Evolutionary conservation across 2,888 invertebrate genomes (phyloP), one percentile per base, ranked within the genome.

Genomic region (Philaethria dido): DNA sequence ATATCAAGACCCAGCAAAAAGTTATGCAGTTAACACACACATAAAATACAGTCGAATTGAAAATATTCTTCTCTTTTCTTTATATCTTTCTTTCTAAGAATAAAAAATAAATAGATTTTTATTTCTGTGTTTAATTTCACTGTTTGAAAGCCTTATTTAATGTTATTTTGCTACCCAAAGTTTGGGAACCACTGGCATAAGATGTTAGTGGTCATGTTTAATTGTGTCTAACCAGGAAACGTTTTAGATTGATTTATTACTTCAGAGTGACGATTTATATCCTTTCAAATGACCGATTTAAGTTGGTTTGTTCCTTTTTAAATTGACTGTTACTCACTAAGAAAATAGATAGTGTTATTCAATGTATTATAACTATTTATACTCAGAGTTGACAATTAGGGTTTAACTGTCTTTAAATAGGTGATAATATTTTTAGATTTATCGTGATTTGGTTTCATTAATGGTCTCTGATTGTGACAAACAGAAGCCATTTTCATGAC

Each of bases 201-300:
- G 55, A 22, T 57, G 25, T 69, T 65, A 68, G 61, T 20, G 48
- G 18, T 33, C 16, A 0, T 50, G 18, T 64, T 65, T 65, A 65
- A 62, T 72, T 61, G 64, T 57, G 60, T 42, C 61, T 67, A 70
- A 69, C 70, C 50, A 70, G 72, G 72, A 72, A 72, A 70, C 62
- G 45, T 45, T 60, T 55, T 29, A 60, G 68, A 66, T 62, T 72
- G 72, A 70, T 70, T 72, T 70, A 72, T 64, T 18, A 52, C 29
- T 50, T 25, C 59, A n/a, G 42, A 45, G 42, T 65, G 29, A 48
- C 44, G 39, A 68, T 65, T 65, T 48, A 65, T 69, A 16, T 29
- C 33, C 13, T 20, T 18, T 42, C 39, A 20, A 62, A 62, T 50
- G 50, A 33, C 45, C 36, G 36, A 59, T 50, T 42, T 5, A 20